phyloP scores from a whole-genome alignment of 1,140 invertebrate species.

The Sweltsa coloradensis region DNA sequence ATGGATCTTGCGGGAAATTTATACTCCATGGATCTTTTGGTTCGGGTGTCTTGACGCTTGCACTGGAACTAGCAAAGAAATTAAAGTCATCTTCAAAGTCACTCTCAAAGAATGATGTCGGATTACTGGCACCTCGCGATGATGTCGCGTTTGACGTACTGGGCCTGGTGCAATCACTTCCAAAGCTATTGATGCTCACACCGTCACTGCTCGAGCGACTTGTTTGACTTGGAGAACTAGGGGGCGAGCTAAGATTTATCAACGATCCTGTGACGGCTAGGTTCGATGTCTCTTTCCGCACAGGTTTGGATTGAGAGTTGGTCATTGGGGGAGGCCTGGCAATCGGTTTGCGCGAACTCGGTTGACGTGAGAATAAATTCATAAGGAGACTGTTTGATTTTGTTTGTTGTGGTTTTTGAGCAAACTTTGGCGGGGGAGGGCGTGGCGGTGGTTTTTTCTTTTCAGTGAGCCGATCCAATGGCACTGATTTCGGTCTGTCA shows the following conservation, averaged over 20 bases:
- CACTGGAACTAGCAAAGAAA: slow-evolving; percentile 28
- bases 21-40: slow-evolving; percentile 8
- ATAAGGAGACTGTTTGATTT: slow-evolving; percentile 4
- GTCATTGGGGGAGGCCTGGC: background rate
- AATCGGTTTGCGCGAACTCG: background rate
- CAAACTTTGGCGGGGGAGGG: slow-evolving; percentile 32
- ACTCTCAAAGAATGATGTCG: slow-evolving; percentile 35
- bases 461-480: background rate
- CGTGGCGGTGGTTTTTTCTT: slow-evolving; percentile 34
- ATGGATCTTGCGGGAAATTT: slow-evolving; percentile 25
- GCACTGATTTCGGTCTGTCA: too few species aligned
- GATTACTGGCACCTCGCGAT: background rate
- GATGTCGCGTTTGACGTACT: slow-evolving; percentile 46
- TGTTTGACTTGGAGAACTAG: slow-evolving; percentile 57
- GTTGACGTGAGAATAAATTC: slow-evolving; percentile 1
- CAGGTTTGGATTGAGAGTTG: background rate
- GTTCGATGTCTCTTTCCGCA: too few species aligned
- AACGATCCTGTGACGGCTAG: slow-evolving; percentile 21
- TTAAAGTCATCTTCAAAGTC: slow-evolving; percentile 67
- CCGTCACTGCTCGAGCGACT: slow-evolving; percentile 59
- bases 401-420: slow-evolving; percentile 14
- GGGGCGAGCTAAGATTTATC: slow-evolving; percentile 49
- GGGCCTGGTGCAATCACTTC: slow-evolving; percentile 41
- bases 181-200: slow-evolving; percentile 58
- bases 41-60: background rate